Base-by-base conservation (phyloP, 2,113 vertebrate genomes). In the Tauraco erythrolophus region DNA sequence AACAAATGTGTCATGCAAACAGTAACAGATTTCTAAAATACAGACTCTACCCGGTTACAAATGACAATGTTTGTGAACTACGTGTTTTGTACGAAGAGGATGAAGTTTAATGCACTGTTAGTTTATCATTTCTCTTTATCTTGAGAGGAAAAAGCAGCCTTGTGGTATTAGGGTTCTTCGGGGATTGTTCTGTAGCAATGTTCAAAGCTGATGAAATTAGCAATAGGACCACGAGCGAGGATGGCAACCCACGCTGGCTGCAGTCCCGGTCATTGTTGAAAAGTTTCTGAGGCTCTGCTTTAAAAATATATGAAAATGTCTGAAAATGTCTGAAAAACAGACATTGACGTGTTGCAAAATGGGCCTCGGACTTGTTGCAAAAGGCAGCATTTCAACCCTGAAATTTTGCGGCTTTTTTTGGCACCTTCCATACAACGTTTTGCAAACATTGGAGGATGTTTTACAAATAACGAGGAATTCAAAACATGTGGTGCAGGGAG, bases 191-290 rank as follows among this genome's bases (percentile, higher is more conserved):
- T 53, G 50, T 18, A 14, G 19, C 23, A 17, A 18, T 1, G 12
- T 17, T 56, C 57, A 39, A 33, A 69, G 31, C 50, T 14, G 30
- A 11, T 16, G 30, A 19, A 39, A 51, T 23, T 2, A 11, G 35
- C 37, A 41, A 2, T 0, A 22, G 23, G 27, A 10, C 8, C 7
- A 0, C 2, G 24, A 6, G 2, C 1, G 16, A 23, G 65, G 45
- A 13, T 1, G n/a, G 48, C 74, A 65, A 17, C 43, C 56, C 30
- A 3, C 2, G 0, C 30, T 43, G 66, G 45, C 60, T 50, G 37
- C 28, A 4, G 17, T 33, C 31, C 1, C 0, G 0, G 6, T 31
- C 24, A 2, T 6, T 11, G 27, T 11, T 50, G 62, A 66, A 41
- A 31, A 43, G 16, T 24, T 74, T 48, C 14, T 8, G 60, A 69